Base-by-base conservation (phyloP, 2,888 invertebrate species). In the Diabrotica balteata region DNA sequence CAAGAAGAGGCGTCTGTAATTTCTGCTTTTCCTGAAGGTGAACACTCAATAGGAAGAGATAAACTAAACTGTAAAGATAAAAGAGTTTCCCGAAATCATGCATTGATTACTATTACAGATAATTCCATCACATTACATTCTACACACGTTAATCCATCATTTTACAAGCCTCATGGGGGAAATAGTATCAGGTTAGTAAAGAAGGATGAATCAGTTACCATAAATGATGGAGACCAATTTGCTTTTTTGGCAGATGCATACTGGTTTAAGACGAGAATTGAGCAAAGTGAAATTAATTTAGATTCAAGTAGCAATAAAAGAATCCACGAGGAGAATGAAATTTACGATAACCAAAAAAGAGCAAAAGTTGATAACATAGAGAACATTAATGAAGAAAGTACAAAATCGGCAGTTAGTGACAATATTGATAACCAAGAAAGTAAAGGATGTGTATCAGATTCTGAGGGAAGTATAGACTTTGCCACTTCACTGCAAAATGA, bases 61-160 rank as follows among this genome's bases (percentile, higher is more conserved):
- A 66, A 55, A n/a, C 51, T 73, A 67, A 69, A 73, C 43, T 71
- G 71, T 64, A 68, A 84, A 59, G 88, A 88, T 78, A 85, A 86
- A 75, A 83, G 86, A 71, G 84, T 88, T 46, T 88, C 88, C 4
- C 83, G 87, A 55, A 84, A 84, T 50, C 88, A 89, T 80, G 87
- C 86, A 8, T 75, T 85, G 58, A 73, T 89, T 42, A 79, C 81
- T 66, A 82, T 88, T 5, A 77, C 79, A 1, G 72, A 79, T 17
- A 79, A 85, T 65, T 75, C 79, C 42, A 79, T 86, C 6, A 78
- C 74, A 17, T 74, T 88, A 11, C 86, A 84, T 79, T 83, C 87
- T 32, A 77, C 86, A 32, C 88, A 88, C 73, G 79, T 82, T 74
- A 88, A 88, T 73, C 88, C 88, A 22, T 87, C 87, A 77, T 89